A percentile compares a stretch with the other conserved stretches of the same genome.
Conservation (phyloP, 2,888 invertebrate species). For the Caenorhabditis sp. region DNA sequence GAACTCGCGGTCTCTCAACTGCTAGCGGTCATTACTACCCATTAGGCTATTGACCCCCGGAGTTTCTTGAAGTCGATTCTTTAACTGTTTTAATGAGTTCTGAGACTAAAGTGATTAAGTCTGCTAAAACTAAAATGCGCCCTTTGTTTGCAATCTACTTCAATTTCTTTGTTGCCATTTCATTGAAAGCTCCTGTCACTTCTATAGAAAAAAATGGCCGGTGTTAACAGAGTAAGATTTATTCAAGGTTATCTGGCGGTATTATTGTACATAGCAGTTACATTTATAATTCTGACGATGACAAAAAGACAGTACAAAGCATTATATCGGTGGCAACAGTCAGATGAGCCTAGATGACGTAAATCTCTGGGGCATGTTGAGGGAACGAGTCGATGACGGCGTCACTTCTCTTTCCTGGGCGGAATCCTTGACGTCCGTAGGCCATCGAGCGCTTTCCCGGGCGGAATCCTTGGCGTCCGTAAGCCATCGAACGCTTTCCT, state of each 20-base stretch:
- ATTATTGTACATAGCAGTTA: conserved; percentile 31
- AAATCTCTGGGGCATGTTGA: conserved; percentile 36
- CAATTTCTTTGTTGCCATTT: too few relatives aligned
- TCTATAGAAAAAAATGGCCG: background rate
- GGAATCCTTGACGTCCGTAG: conserved; percentile 76
- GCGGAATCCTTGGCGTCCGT: conserved; percentile 78
- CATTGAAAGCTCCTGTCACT: too few relatives aligned
- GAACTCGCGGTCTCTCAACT: too few relatives aligned
- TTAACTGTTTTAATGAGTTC: too few relatives aligned
- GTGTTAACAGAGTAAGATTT: conserved; percentile 41
- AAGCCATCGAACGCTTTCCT: conserved; percentile 79
- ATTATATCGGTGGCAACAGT: background rate
- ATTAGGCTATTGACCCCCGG: too few relatives aligned
- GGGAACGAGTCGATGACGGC: conserved; percentile 67
- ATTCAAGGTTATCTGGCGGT: conserved; percentile 12
- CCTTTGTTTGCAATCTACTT: too few relatives aligned
- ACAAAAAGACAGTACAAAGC: conserved; percentile 39
- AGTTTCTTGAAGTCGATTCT: too few relatives aligned
- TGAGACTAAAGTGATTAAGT: too few relatives aligned
- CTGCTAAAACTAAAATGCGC: too few relatives aligned
- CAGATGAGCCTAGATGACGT: conserved; percentile 25
- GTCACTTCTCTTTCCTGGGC: conserved; percentile 78
- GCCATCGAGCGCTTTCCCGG: conserved; percentile 81
- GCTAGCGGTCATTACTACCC: too few relatives aligned
- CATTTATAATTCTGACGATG: background rate